Evolutionary conservation across 2,113 vertebrate genomes (phyloP).

Genomic region (Nothoprocta perdicaria): DNA sequence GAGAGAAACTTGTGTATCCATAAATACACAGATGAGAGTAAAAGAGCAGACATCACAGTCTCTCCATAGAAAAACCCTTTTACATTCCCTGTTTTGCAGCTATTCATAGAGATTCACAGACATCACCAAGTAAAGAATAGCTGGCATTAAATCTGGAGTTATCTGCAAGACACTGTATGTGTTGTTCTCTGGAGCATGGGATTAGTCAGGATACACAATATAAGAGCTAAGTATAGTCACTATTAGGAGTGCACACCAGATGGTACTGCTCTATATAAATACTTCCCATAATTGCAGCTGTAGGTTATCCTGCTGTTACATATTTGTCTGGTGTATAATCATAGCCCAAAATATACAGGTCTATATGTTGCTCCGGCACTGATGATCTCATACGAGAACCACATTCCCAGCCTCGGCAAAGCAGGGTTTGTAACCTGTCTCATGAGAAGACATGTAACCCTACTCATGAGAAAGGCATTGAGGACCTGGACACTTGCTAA

Average conservation of each 20-base stretch:
- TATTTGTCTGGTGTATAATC: slow-evolving; percentile 23
- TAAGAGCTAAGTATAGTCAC: slow-evolving; percentile 9
- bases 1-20: background rate
- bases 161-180: background rate
- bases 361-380: accelerated
- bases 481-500: background rate
- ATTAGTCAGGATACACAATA: background rate
- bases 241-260: background rate
- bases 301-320: slow-evolving; percentile 10
- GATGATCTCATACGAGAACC: slow-evolving; percentile 32
- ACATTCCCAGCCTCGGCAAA: accelerated
- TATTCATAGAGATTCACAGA: background rate
- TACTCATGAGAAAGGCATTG: background rate
- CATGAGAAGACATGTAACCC: background rate
- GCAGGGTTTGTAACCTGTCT: background rate
- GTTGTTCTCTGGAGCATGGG: background rate
- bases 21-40: background rate
- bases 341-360: slow-evolving; percentile 19
- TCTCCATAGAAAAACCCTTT: background rate
- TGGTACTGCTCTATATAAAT: background rate
- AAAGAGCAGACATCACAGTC: background rate
- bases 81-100: background rate
- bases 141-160: background rate
- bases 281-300: background rate
- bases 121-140: background rate